phyloP scores from a whole-genome alignment of 2,113 vertebrate species.

The Laticauda colubrina region DNA sequence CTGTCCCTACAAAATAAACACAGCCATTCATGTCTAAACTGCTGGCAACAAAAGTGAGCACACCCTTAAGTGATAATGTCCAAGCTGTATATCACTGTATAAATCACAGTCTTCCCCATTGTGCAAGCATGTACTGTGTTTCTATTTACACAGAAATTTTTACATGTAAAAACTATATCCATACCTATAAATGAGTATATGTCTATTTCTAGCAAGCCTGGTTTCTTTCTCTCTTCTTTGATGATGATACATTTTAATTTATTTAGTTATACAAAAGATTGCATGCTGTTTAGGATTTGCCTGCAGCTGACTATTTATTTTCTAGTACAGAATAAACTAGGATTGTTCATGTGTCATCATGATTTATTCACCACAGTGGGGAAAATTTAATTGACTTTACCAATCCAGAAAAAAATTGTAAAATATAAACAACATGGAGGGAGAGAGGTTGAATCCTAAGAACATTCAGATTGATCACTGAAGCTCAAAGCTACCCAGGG shows the following conservation, averaged over 20 bases:
- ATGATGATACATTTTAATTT: not conserved
- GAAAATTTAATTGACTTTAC: not conserved
- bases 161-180: not conserved
- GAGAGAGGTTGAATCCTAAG: not conserved
- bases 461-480: not conserved
- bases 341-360: not conserved
- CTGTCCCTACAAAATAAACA: too few relatives aligned
- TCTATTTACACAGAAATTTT: not conserved
- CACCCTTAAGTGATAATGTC: too few relatives aligned
- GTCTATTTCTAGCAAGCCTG: not conserved
- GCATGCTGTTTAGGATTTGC: not conserved
- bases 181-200: not conserved
- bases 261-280: not conserved
- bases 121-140: not conserved
- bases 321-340: not conserved
- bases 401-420: not conserved
- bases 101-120: not conserved
- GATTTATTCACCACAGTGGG: not conserved
- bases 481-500: not conserved
- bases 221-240: not conserved
- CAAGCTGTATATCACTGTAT: not conserved
- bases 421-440: not conserved
- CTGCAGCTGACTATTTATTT: not conserved
- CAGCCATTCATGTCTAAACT: too few relatives aligned
- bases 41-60: too few relatives aligned